phyloP scores from a whole-genome alignment of 2,113 vertebrate genomes.

The Carassius carassius region DNA sequence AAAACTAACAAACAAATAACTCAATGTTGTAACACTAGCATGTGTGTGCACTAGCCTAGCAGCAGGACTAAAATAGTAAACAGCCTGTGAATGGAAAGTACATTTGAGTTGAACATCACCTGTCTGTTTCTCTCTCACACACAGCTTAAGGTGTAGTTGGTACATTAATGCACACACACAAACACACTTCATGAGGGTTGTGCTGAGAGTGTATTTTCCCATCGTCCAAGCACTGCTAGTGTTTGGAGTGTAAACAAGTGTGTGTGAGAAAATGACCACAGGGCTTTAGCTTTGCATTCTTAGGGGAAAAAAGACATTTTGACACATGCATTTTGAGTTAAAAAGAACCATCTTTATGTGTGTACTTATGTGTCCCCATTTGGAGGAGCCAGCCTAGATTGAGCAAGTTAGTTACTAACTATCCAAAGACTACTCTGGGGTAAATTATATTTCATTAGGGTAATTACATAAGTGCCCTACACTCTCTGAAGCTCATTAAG shows the following conservation, averaged over 20 bases:
- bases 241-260: conserved; percentile 77
- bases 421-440: conserved; percentile 27
- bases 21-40: neutral
- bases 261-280: conserved; percentile 71
- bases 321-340: neutral
- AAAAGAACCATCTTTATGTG: neutral
- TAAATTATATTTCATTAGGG: conserved; percentile 50
- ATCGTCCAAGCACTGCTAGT: conserved; percentile 59
- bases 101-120: conserved; percentile 33
- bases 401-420: conserved; percentile 23
- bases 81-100: conserved; percentile 48
- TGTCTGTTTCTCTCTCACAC: conserved; percentile 25
- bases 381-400: conserved; percentile 25
- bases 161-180: conserved; percentile 58
- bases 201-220: conserved; percentile 70
- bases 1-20: neutral
- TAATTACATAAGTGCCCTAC: conserved; percentile 47
- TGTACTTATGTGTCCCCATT: neutral
- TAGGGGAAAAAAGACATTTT: conserved; percentile 45
- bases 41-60: neutral
- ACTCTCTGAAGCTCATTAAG: conserved; percentile 45
- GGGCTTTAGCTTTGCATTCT: conserved; percentile 55
- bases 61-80: conserved; percentile 47
- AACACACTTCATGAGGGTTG: conserved; percentile 56
- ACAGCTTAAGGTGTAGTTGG: conserved; percentile 32